Base-by-base conservation (phyloP, 2,888 invertebrate genomes). In the Erpobdella octoculata region DNA sequence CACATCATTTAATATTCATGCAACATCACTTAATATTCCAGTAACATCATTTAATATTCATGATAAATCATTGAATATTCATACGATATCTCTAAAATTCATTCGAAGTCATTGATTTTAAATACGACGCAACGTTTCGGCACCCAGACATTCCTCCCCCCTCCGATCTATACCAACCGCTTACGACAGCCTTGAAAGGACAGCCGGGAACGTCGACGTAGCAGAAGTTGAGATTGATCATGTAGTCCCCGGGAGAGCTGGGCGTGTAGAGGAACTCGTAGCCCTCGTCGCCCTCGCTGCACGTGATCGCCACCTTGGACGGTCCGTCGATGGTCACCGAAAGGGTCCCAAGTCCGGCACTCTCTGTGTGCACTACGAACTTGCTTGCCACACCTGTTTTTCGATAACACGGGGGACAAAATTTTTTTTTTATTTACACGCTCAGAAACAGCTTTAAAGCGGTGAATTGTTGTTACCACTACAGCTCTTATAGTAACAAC, bases 191-290 rank as follows among this genome's bases (percentile, higher is more conserved):
- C 86, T 91, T 93, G 87, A 91, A 95, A 0, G 96, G 96, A 68
- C 93, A 93, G 38, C 95, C 95, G 59, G 91, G 93, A 78, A 95
- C 93, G 81, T 95, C 95, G 75, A 81, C 80, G 80, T 91, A 90
- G 83, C 95, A 95, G 86, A 95, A 96, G 84, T 95, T 96, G 80
- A 97, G 87, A 81, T 92, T 92, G 85, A 94, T 88, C 84, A 91
- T 93, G 83, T 97, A 97, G 84, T 93, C 93, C 61, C 97, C 96
- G 31, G 95, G 92, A 53, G 93, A 89, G 75, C 95, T 85, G 0
- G 96, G 95, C 15, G 95, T 95, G 86, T 94, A 97, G 77, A 92
- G 89, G 73, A 95, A 94, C 88, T 96, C 96, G 85, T 96, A 96
- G 0, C 96, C 96, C 80, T 95, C 93, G 79, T 95, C 95, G 1